phyloP scores from a whole-genome alignment of 2,888 invertebrate species.

The Netelia fuscicornis region DNA sequence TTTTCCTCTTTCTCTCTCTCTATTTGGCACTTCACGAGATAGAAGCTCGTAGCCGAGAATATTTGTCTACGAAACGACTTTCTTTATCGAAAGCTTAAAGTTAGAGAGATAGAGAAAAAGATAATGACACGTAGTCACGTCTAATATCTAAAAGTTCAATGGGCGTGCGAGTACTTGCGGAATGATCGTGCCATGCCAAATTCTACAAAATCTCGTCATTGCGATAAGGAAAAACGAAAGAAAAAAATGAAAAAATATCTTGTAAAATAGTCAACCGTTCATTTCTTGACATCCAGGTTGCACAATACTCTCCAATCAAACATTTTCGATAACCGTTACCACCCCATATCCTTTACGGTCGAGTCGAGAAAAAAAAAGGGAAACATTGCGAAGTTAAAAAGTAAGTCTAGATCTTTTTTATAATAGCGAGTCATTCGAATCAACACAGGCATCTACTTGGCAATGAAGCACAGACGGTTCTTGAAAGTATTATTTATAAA shows the following conservation, averaged over 20 bases:
- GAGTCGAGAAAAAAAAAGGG: background rate
- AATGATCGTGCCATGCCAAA: conserved; percentile 63
- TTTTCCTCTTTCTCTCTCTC: conserved; percentile 9
- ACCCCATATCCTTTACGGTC: conserved; percentile 30
- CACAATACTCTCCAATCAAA: conserved; percentile 38
- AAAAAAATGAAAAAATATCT: conserved; percentile 8
- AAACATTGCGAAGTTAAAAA: background rate
- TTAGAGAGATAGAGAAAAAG: conserved; percentile 6
- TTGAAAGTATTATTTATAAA: conserved; percentile 61
- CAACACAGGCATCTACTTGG: conserved; percentile 31
- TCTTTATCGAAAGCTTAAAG: conserved; percentile 33
- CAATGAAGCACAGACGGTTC: conserved; percentile 53
- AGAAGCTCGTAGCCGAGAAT: background rate
- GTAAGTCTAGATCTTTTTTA: conserved; percentile 41
- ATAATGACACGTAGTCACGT: conserved; percentile 36
- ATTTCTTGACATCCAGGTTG: conserved; percentile 43
- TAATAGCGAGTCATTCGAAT: conserved; percentile 36
- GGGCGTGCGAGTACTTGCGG: conserved; percentile 56
- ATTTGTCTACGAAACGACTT: background rate
- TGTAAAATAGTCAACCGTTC: conserved; percentile 28
- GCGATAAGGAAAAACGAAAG: conserved; percentile 9
- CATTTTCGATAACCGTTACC: conserved; percentile 39
- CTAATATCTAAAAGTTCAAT: conserved; percentile 45
- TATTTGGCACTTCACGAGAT: conserved; percentile 10
- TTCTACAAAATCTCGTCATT: conserved; percentile 32